phyloP scores from a whole-genome alignment of 2,113 vertebrate genomes.

The Pseudorasbora parva region DNA sequence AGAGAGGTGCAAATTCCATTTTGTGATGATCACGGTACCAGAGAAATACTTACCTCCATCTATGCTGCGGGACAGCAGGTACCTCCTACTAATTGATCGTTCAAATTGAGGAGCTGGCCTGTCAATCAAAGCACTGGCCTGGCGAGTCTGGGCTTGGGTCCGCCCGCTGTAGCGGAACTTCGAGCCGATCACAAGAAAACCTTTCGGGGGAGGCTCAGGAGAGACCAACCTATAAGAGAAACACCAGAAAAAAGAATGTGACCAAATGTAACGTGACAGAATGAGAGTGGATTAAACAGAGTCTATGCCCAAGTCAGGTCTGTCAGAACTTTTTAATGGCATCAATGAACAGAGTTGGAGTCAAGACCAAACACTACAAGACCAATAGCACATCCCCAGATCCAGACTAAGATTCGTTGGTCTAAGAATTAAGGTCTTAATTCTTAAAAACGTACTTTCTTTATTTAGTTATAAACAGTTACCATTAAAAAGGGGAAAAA shows the following conservation, averaged over 20 bases:
- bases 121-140: conserved; percentile 95
- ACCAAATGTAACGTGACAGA: background rate
- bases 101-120: conserved; percentile 96
- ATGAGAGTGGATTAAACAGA: background rate
- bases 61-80: conserved; percentile 94
- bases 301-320: background rate
- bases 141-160: conserved; percentile 96
- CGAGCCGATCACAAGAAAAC: conserved; percentile 98
- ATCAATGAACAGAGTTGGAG: background rate
- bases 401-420: background rate
- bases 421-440: background rate
- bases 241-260: background rate
- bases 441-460: background rate
- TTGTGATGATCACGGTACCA: background rate
- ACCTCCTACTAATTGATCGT: conserved; percentile 94
- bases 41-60: conserved; percentile 84
- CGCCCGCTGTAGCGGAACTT: conserved; percentile 98
- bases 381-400: background rate
- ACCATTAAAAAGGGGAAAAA: too few species aligned
- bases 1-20: background rate
- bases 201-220: conserved; percentile 95
- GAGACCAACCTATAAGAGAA: conserved; percentile 86
- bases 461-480: background rate
- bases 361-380: background rate
- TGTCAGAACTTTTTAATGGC: background rate